phyloP scores from a whole-genome alignment of 2,797 vertebrate species.

The Onychomys leucogaster region DNA sequence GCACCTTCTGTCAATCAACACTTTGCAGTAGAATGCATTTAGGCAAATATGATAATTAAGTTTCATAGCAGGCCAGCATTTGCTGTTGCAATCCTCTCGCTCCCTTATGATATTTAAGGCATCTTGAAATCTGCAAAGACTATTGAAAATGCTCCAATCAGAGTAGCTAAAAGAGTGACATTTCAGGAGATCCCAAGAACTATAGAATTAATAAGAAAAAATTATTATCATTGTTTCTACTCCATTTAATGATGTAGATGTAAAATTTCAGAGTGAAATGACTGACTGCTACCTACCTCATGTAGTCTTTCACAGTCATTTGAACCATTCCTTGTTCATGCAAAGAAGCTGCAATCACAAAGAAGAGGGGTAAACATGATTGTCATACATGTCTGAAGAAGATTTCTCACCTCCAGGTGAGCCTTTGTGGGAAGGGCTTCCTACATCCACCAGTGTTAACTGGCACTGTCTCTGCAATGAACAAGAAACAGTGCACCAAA shows the following conservation, averaged over 20 bases:
- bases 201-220: not conserved
- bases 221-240: not conserved
- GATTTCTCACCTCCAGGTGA: not conserved
- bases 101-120: not conserved
- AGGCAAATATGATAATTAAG: not conserved
- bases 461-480: not conserved
- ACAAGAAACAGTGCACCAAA: not conserved
- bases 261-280: not conserved
- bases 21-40: not conserved
- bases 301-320: conserved; percentile 87
- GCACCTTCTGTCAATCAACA: not conserved
- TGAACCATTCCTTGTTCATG: conserved; percentile 85
- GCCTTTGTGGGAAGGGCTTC: not conserved
- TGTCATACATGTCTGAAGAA: not conserved
- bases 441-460: not conserved
- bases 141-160: not conserved
- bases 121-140: not conserved
- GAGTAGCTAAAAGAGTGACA: not conserved
- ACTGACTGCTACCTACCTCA: conserved; percentile 87
- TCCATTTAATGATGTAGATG: not conserved
- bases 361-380: not conserved
- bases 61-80: not conserved
- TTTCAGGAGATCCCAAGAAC: not conserved
- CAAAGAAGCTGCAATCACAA: conserved; percentile 86
- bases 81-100: not conserved